A percentile compares a stretch with the other conserved stretches of the same genome.
Conservation (phyloP, 2,113 vertebrate species). For the Gymnorhina tibicen region DNA sequence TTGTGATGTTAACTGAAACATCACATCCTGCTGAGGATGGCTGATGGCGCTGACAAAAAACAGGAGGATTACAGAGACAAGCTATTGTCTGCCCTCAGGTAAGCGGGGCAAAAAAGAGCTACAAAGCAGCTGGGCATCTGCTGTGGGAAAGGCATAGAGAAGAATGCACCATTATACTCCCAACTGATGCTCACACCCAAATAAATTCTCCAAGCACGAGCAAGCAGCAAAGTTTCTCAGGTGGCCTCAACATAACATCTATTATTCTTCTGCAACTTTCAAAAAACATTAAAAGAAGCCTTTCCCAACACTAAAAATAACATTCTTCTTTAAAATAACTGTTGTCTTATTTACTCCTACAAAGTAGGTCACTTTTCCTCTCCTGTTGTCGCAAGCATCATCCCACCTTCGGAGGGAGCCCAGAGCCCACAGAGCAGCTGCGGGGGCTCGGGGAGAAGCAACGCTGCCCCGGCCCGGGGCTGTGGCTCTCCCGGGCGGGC, state of each 20-base stretch:
- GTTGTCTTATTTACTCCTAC: neutral
- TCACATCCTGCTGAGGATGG: neutral
- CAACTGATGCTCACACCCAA: neutral
- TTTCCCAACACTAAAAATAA: neutral
- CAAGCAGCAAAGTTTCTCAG: neutral
- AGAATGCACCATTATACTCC: neutral
- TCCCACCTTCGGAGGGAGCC: neutral
- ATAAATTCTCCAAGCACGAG: neutral
- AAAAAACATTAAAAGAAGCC: neutral
- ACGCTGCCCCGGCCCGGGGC: neutral
- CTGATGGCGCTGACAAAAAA: neutral
- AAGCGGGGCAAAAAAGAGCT: neutral
- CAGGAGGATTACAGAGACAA: neutral
- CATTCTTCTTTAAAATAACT: neutral
- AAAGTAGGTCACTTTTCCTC: neutral
- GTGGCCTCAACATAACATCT: neutral
- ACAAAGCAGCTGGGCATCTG: neutral
- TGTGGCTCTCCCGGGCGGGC: neutral
- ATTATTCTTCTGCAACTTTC: neutral
- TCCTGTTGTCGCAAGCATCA: accelerated
- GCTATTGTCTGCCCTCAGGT: neutral
- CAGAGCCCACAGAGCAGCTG: accelerated
- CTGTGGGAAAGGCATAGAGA: neutral
- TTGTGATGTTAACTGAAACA: neutral
- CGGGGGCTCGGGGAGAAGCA: neutral